A percentile compares a stretch with the other conserved stretches of the same genome.
Evolutionary conservation across 2,888 invertebrate species (phyloP).

Genomic region (Acleris literana): DNA sequence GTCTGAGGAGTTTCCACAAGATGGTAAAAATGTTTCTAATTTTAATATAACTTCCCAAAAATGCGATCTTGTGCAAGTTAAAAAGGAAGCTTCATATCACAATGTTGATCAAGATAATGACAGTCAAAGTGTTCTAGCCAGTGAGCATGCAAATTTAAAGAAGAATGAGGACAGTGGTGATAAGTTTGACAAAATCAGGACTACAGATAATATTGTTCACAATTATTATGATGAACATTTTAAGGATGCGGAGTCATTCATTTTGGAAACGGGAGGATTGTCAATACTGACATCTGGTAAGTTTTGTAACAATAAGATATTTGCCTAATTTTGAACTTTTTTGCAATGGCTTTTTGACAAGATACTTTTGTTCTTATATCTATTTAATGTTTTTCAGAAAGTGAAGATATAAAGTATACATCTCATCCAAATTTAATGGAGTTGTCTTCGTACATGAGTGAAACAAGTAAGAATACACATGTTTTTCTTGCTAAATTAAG

Average conservation of each 20-base stretch:
- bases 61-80: conserved; percentile 38
- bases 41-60: conserved; percentile 41
- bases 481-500: conserved; percentile 8
- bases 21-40: conserved; percentile 43
- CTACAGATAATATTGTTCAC: conserved; percentile 58
- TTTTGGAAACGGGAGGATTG: conserved; percentile 85
- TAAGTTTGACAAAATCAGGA: conserved; percentile 53
- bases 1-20: conserved; percentile 46
- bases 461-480: conserved; percentile 68
- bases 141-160: conserved; percentile 42
- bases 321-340: background rate
- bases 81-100: conserved; percentile 50
- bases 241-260: conserved; percentile 91
- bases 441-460: conserved; percentile 77
- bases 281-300: conserved; percentile 73
- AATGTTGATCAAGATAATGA: conserved; percentile 58
- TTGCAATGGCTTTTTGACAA: background rate
- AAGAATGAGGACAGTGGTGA: conserved; percentile 45
- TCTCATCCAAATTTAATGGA: conserved; percentile 77
- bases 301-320: conserved; percentile 42
- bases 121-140: conserved; percentile 46
- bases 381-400: conserved; percentile 56
- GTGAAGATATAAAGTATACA: conserved; percentile 71
- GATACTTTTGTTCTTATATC: background rate
- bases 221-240: conserved; percentile 86